Percentiles rank a stretch among this genome's conserved stretches.
Evolutionary conservation across 2,888 invertebrate genomes (phyloP).

Genomic region (Lamellibrachia columna): DNA sequence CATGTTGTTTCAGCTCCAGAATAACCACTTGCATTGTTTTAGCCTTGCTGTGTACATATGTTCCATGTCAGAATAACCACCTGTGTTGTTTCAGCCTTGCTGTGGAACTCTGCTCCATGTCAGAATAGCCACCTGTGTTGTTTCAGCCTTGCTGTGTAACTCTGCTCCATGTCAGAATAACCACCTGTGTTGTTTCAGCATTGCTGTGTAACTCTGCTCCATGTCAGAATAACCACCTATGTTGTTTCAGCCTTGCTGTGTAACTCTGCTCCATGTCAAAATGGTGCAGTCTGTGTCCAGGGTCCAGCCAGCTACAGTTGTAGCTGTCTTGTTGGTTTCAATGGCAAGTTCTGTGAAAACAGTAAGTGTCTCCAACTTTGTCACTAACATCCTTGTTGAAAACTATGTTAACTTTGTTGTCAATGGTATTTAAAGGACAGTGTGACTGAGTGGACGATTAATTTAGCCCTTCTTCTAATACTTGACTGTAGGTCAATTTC

Average conservation of each 20-base stretch:
- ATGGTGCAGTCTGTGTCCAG: not conserved
- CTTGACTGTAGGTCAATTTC: not conserved
- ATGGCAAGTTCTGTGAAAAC: not conserved
- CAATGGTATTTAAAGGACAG: not conserved
- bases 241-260: slow-evolving; percentile 12
- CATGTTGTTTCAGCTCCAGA: not conserved
- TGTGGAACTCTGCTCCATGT: too few relatives aligned
- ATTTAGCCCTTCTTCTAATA: not conserved
- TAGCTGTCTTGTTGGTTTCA: not conserved
- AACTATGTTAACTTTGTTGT: not conserved
- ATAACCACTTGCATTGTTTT: not conserved
- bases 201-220: too few relatives aligned
- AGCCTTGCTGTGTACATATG: not conserved
- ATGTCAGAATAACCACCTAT: not conserved
- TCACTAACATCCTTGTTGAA: not conserved
- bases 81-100: not conserved
- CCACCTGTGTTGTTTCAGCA: too few relatives aligned
- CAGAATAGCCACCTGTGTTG: too few relatives aligned
- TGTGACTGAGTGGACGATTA: not conserved
- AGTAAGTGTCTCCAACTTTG: not conserved
- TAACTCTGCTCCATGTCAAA: slow-evolving; percentile 2
- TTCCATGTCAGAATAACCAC: not conserved
- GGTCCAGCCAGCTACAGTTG: not conserved
- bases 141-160: too few relatives aligned
- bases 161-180: too few relatives aligned